A percentile compares a stretch with the other conserved stretches of the same genome.
Conservation (phyloP, 2,888 invertebrate species). For the Pammene fasciana region DNA sequence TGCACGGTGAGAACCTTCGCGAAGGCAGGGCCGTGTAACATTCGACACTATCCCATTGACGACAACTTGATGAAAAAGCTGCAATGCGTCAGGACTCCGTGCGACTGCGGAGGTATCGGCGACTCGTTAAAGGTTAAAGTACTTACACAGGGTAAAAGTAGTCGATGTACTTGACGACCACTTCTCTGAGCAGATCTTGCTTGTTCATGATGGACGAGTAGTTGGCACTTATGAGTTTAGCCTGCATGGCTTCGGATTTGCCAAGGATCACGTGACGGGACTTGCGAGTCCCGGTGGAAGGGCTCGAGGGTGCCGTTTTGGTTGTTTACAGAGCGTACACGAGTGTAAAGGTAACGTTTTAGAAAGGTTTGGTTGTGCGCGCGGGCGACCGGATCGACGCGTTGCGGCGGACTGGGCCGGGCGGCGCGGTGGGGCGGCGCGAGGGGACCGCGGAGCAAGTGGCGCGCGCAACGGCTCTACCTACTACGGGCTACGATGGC, state of each 20-base stretch:
- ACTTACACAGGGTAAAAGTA: conserved; percentile 89
- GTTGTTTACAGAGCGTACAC: conserved; percentile 61
- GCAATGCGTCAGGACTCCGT: conserved; percentile 64
- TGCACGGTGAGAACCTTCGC: conserved; percentile 68
- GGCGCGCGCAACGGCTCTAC: conserved; percentile 79
- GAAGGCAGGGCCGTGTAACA: conserved; percentile 41
- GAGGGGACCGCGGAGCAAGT: conserved; percentile 65
- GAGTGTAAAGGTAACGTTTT: conserved; percentile 61
- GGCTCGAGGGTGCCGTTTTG: conserved; percentile 69
- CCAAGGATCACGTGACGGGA: conserved; percentile 62
- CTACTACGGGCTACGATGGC: conserved; percentile 78
- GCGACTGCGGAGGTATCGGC: conserved; percentile 46
- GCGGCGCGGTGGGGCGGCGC: conserved; percentile 61
- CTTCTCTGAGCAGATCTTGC: conserved; percentile 87
- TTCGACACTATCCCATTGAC: conserved; percentile 31
- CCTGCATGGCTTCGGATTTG: conserved; percentile 79
- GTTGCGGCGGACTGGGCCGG: conserved; percentile 80
- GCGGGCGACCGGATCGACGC: conserved; percentile 79
- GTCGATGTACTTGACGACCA: conserved; percentile 88
- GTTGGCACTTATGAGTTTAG: conserved; percentile 84
- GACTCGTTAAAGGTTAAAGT: conserved; percentile 54
- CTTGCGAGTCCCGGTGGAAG: conserved; percentile 64
- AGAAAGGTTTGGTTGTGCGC: conserved; percentile 58
- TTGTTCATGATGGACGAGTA: conserved; percentile 86
- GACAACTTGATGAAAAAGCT: conserved; percentile 48